Evolutionary conservation across 2,888 invertebrate genomes (phyloP).

Genomic region (Macaria liturata): DNA sequence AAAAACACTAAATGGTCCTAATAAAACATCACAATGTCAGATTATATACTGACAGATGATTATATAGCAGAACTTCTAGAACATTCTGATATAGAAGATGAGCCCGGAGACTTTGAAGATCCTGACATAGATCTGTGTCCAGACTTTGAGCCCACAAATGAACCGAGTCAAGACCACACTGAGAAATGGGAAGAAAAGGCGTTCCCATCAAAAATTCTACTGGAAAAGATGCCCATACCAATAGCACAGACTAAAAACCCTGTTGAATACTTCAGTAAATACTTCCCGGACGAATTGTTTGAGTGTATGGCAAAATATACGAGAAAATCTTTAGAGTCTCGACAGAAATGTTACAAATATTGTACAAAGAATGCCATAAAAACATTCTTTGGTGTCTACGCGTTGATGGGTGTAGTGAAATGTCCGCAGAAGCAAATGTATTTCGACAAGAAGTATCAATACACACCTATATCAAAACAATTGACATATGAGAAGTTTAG

Average conservation of each 20-base stretch:
- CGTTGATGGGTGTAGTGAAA: slow-evolving; percentile 25
- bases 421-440: slow-evolving; percentile 24
- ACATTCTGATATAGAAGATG: slow-evolving; percentile 30
- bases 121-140: slow-evolving; percentile 21
- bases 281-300: slow-evolving; percentile 29
- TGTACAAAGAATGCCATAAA: slow-evolving; percentile 18
- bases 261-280: slow-evolving; percentile 23
- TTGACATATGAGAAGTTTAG: slow-evolving; percentile 26
- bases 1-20: not conserved
- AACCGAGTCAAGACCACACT: slow-evolving; percentile 2
- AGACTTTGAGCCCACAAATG: slow-evolving; percentile 10
- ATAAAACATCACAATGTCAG: slow-evolving; percentile 5
- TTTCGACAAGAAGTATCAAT: slow-evolving; percentile 23
- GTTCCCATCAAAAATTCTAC: slow-evolving; percentile 17
- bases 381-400: slow-evolving; percentile 27
- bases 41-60: slow-evolving; percentile 23
- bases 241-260: slow-evolving; percentile 19
- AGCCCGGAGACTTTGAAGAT: slow-evolving; percentile 19
- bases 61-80: slow-evolving; percentile 32
- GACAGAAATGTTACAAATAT: slow-evolving; percentile 16
- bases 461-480: slow-evolving; percentile 21
- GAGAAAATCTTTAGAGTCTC: slow-evolving; percentile 8
- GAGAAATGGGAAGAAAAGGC: slow-evolving; percentile 24
- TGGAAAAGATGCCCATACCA: slow-evolving; percentile 17
- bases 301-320: slow-evolving; percentile 23